Conservation (phyloP, 92 coral and sea anemone genomes). For the Phymanthus crucifer region DNA sequence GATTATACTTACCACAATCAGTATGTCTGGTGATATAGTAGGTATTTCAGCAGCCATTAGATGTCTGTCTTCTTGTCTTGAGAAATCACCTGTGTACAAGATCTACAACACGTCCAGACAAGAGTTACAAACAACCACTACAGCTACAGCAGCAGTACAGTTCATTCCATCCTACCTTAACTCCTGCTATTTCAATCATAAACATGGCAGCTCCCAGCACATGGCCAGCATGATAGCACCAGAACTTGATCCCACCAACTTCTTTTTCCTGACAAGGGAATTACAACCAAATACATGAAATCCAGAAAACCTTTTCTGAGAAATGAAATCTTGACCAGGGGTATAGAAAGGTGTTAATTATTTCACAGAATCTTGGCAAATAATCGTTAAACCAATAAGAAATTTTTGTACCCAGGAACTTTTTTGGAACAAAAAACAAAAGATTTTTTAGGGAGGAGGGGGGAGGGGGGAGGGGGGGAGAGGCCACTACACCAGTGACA, state of each 20-base stretch:
- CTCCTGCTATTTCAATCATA: conserved; percentile 99
- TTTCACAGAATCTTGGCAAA: no score
- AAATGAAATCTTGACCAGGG: no score
- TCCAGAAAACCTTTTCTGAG: no score
- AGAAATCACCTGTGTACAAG: conserved; percentile 95
- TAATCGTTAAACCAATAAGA: no score
- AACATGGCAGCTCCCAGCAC: conserved; percentile 98
- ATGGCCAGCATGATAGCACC: conserved; percentile 99
- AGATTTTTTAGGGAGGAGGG: no score
- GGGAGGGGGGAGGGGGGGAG: no score
- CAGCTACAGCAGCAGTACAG: not conserved
- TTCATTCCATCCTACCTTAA: conserved; percentile 60
- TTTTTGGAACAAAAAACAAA: no score
- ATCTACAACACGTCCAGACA: conserved; percentile 54
- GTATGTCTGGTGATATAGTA: conserved; percentile 91
- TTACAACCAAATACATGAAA: no score
- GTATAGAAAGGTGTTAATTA: no score
- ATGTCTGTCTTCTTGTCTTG: conserved; percentile 97
- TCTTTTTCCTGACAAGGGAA: conserved; percentile 76
- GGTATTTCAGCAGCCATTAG: conserved; percentile 99
- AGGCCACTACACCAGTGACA: no score
- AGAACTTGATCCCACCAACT: conserved; percentile 98
- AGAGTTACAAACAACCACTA: not conserved
- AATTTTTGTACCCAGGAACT: no score
- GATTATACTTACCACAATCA: conserved; percentile 77